Base-by-base conservation (phyloP, 2,888 invertebrate species). In the Drosophila diplacantha region DNA sequence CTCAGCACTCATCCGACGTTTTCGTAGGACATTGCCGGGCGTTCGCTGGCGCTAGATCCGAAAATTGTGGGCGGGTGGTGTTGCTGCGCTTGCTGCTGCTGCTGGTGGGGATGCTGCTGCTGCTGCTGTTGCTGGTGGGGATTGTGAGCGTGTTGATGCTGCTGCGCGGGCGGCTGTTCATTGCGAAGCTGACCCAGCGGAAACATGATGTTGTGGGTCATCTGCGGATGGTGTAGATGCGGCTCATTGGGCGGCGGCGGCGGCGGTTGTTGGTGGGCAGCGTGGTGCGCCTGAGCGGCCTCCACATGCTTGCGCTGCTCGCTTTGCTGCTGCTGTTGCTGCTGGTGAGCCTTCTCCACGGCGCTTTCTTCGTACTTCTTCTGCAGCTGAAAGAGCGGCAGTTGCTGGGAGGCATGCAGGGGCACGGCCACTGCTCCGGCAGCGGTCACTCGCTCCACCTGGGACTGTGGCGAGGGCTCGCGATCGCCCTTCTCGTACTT, bases 171-270 rank as follows among this genome's bases (percentile, higher is more conserved):
- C 18, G 83, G 74, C 51, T 84, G 85, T 35, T 85, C 85, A 32
- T 85, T 85, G 41, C 85, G 85, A 38, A 87, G 74, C 47, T 87
- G 87, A 2, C 86, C 75, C 57, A 87, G 71, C 16, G 87, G 87
- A 59, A 87, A 87, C 86, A 87, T 87, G 9, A 87, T 87, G 52
- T 87, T 86, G 58, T 87, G 87, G 14, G 86, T 76, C 87, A 87
- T 87, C 72, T 87, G 87, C 31, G 87, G 81, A 66, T 87, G 87
- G 62, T 87, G 87, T 54, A 87, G 72, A 58, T 87, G 87, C 57
- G 85, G 86, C 51, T 87, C 87, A 16, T 85, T 85, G 35, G 86
- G 81, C 43, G 85, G 86, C 24, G 86, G 86, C 49, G 87, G 86
- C n/a, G 87, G 86, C 18, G 86, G 86, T 57, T 86, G 87, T 47